These are phyloP conservation scores for Metridium senile DNA, from an alignment of 92 coral and sea anemone genomes.

Conservation along the genomic window DNA sequence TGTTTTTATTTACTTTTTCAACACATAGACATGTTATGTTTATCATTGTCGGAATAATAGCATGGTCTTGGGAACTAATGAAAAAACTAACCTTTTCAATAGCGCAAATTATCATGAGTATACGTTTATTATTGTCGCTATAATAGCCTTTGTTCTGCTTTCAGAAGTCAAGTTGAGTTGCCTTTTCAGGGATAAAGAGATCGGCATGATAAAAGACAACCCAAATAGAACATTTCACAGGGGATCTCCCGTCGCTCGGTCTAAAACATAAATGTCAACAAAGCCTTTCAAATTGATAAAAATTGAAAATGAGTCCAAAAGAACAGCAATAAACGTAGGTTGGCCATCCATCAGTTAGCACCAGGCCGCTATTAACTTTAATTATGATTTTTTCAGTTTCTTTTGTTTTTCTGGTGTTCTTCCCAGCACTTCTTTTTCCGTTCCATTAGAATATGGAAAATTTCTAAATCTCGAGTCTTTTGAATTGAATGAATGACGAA, in stretches of 20 bases:
- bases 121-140: conserved; percentile 56
- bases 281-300: conserved; percentile 32
- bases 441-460: conserved; percentile 29
- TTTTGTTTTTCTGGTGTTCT: conserved; percentile 15
- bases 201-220: conserved; percentile 74
- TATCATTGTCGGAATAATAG: conserved; percentile 52
- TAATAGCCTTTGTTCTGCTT: conserved; percentile 59
- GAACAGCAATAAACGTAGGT: conserved; percentile 47
- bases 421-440: conserved; percentile 32
- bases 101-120: conserved; percentile 82
- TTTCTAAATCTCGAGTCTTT: conserved; percentile 29
- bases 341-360: conserved; percentile 19
- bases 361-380: conserved; percentile 27
- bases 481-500: conserved; percentile 20
- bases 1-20: conserved; percentile 42
- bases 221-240: conserved; percentile 47
- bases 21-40: conserved; percentile 73
- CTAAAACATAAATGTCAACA: conserved; percentile 39
- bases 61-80: conserved; percentile 67
- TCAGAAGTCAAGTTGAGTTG: conserved; percentile 61
- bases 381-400: conserved; percentile 28
- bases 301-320: conserved; percentile 40
- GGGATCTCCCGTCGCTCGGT: conserved; percentile 45
- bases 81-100: conserved; percentile 74
- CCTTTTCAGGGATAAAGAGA: conserved; percentile 48